phyloP scores from a whole-genome alignment of 2,797 vertebrate species.

The Odontamblyopus lacepedii region DNA sequence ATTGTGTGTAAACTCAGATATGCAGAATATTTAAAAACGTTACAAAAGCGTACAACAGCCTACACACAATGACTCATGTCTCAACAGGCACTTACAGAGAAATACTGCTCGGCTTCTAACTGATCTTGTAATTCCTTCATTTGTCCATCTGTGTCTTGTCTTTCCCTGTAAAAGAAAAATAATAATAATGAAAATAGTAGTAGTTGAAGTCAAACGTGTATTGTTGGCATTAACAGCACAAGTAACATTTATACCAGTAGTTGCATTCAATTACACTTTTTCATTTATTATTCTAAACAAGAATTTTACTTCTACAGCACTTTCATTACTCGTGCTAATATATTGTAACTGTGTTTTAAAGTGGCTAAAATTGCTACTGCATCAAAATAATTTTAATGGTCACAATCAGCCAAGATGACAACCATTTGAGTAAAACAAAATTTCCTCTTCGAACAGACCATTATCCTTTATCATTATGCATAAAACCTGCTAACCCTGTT shows the following conservation, averaged over 20 bases:
- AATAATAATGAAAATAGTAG: too few species aligned
- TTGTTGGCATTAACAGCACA: too few species aligned
- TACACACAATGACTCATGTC: conserved; percentile 11
- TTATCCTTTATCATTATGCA: too few species aligned
- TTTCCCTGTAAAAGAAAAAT: conserved; percentile 78
- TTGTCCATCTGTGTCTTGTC: conserved; percentile 95
- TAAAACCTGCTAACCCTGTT: too few species aligned
- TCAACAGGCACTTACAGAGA: conserved; percentile 84
- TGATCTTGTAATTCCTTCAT: conserved; percentile 99
- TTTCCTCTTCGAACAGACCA: background rate
- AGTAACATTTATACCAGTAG: background rate
- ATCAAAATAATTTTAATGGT: too few species aligned
- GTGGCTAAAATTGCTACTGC: too few species aligned
- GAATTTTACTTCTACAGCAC: background rate
- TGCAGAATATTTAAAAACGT: conserved; percentile 3
- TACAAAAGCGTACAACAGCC: background rate
- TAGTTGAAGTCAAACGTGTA: too few species aligned
- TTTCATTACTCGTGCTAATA: background rate
- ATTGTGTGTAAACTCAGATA: background rate
- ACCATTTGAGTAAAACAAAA: background rate
- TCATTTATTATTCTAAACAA: background rate
- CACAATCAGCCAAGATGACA: too few species aligned
- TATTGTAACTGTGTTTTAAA: too few species aligned
- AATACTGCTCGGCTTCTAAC: conserved; percentile 97
- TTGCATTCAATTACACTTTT: background rate